Evolutionary conservation across 2,888 invertebrate genomes (phyloP).

Genomic region (Disparrhopalites patrizii): DNA sequence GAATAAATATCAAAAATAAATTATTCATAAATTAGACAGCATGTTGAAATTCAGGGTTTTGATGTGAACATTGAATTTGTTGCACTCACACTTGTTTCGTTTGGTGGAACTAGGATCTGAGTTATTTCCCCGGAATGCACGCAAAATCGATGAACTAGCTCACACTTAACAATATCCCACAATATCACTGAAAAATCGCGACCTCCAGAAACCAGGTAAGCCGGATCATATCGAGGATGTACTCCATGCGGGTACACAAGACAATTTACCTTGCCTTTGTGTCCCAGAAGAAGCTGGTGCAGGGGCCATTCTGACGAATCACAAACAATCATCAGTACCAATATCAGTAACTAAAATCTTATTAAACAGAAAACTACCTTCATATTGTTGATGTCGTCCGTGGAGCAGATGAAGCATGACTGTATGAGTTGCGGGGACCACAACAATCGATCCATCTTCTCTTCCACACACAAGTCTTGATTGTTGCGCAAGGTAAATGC

Average conservation of each 20-base stretch:
- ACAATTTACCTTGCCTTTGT: slow-evolving; percentile 90
- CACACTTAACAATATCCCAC: slow-evolving; percentile 90
- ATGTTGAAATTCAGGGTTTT: not conserved
- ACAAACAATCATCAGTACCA: not conserved
- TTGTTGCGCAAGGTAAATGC: slow-evolving; percentile 89
- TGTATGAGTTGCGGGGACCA: slow-evolving; percentile 92
- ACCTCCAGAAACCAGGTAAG: slow-evolving; percentile 90
- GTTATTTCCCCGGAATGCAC: slow-evolving; percentile 97
- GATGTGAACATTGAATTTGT: not conserved
- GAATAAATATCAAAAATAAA: not conserved
- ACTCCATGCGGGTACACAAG: slow-evolving; percentile 91
- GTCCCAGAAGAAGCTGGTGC: slow-evolving; percentile 81
- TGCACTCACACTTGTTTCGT: slow-evolving; percentile 68
- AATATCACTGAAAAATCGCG: slow-evolving; percentile 96
- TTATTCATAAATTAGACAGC: not conserved
- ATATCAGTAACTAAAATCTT: not conserved
- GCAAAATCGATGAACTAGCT: slow-evolving; percentile 86
- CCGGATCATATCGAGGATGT: slow-evolving; percentile 79
- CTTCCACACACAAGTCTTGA: slow-evolving; percentile 91
- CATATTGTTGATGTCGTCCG: slow-evolving; percentile 76
- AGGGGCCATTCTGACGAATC: slow-evolving; percentile 73
- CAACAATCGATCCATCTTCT: slow-evolving; percentile 92
- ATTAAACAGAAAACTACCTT: slow-evolving; percentile 49
- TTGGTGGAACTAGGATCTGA: slow-evolving; percentile 89
- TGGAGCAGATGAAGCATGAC: slow-evolving; percentile 88